Evolutionary conservation across 2,113 vertebrate genomes (phyloP), one percentile per base, ranked within the genome.

Genomic region (Ailurus styani): DNA sequence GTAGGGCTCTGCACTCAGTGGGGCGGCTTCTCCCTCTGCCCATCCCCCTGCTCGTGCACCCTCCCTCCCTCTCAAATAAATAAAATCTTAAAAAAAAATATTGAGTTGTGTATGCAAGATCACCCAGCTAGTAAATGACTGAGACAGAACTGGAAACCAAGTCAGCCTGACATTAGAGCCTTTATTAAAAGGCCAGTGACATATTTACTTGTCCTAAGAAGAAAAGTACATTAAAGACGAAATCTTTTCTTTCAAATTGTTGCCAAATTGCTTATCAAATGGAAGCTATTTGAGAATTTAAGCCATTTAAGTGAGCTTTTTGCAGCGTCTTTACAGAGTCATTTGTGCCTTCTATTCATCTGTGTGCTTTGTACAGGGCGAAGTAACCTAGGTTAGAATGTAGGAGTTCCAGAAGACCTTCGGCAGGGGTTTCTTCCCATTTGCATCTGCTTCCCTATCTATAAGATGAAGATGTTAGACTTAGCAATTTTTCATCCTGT

Each of bases 161-260:
- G 64, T 93, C 52, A 79, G 25, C 45, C 75, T 84, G 45, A 57
- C 29, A 85, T 97, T 64, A 84, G 82, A 94, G 23, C 37, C 68
- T 72, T 15, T 90, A 21, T 91, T 18, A 78, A 70, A 52, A 10
- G 89, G 37, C 31, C 70, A 40, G 37, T 42, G 64, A n/a, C 82
- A 5, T 37, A 82, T 70, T 90, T 70, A 82, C 62, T 79, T 90
- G 25, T 92, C n/a, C 68, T 77, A 85, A 93, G 40, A 52, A 91
- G 73, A 20, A 11, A 97, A 57, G 25, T 96, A n/a, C 87, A n/a
- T 42, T 60, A 94, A 93, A 95, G 70, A 91, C 94, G 54, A 97
- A 89, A 75, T 20, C 78, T 31, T 42, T 95, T 66, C 52, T 84
- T 78, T 79, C 60, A 88, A 20, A 66, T 91, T 87, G 42, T 87